phyloP scores from a whole-genome alignment of 1,140 invertebrate genomes.

The Drosophila equinoxialis region DNA sequence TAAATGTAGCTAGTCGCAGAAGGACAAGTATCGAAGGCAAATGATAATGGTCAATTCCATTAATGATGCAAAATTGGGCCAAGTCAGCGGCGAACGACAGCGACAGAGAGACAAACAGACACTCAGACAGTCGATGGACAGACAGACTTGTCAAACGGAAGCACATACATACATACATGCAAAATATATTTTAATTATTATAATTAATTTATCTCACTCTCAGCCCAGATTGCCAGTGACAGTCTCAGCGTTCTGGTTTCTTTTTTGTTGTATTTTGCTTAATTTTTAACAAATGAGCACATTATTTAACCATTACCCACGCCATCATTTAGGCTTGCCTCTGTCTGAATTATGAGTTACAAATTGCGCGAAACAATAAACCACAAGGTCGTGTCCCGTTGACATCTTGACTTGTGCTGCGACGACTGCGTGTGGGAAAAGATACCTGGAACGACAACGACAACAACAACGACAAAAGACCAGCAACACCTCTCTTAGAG shows the following conservation, averaged over 20 bases:
- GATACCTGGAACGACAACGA: neutral
- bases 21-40: conserved; percentile 47
- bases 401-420: conserved; percentile 39
- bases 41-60: conserved; percentile 25
- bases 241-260: conserved; percentile 25
- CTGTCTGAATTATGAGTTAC: conserved; percentile 60
- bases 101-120: neutral
- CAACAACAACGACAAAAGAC: neutral
- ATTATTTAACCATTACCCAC: conserved; percentile 47
- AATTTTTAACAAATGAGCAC: conserved; percentile 65
- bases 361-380: conserved; percentile 63
- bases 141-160: conserved; percentile 20
- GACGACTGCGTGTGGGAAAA: conserved; percentile 34
- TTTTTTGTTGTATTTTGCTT: conserved; percentile 23
- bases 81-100: neutral
- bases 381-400: conserved; percentile 58
- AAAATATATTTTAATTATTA: conserved; percentile 46
- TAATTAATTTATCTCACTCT: conserved; percentile 46
- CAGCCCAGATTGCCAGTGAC: conserved; percentile 15
- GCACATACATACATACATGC: conserved; percentile 1
- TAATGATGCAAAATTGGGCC: conserved; percentile 32
- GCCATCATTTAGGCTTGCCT: conserved; percentile 26
- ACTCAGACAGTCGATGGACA: neutral
- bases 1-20: conserved; percentile 33
- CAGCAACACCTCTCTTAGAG: neutral